These are phyloP conservation scores for Drosophila parvula DNA, from an alignment of 1,140 invertebrate genomes.

Conservation along the genomic window DNA sequence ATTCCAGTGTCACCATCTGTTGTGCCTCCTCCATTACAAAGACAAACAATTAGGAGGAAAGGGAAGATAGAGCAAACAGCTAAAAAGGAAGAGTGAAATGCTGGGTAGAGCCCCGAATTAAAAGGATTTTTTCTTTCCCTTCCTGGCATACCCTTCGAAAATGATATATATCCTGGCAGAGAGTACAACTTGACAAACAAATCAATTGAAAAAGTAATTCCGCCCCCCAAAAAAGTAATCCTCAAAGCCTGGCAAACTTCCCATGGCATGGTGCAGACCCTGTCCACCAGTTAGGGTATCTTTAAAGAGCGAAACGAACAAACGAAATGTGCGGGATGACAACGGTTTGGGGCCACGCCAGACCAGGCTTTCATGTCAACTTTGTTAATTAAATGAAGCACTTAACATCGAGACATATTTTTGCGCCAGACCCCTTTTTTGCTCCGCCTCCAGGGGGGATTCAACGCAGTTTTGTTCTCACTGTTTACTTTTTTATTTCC, in stretches of 20 bases:
- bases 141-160: constrained; percentile 12
- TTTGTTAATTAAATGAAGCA: constrained; percentile 82
- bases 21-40: constrained; percentile 15
- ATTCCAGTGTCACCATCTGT: constrained; percentile 23
- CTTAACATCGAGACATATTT: constrained; percentile 78
- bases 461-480: constrained; percentile 11
- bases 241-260: background rate
- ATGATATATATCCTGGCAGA: background rate
- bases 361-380: constrained; percentile 70
- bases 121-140: background rate
- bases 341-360: constrained; percentile 19
- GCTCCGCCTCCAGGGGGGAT: constrained; percentile 2
- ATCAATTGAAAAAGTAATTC: constrained; percentile 15
- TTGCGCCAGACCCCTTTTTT: constrained; percentile 26
- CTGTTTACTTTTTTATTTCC: constrained; percentile 21
- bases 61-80: background rate
- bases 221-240: background rate
- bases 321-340: constrained; percentile 41
- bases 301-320: constrained; percentile 13
- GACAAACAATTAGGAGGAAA: constrained; percentile 33
- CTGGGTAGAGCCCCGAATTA: background rate
- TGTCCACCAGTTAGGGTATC: constrained; percentile 21
- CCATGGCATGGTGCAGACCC: background rate
- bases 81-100: background rate
- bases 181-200: background rate